phyloP scores from a whole-genome alignment of 2,888 invertebrate species.

The Melipona bicolor region DNA sequence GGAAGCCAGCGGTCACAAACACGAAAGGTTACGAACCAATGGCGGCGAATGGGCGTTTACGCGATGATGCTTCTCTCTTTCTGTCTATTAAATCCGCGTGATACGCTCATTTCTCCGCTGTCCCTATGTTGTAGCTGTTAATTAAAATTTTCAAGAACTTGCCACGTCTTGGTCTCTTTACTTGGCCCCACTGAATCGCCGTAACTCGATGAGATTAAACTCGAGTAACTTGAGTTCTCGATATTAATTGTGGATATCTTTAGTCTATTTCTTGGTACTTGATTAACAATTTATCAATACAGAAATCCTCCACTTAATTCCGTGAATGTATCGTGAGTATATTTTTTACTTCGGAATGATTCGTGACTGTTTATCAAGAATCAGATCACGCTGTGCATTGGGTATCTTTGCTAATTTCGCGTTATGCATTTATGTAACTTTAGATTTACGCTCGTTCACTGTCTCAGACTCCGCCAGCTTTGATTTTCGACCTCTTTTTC shows the following conservation, averaged over 20 bases:
- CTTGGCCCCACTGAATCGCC: no score
- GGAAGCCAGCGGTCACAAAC: slow-evolving; percentile 61
- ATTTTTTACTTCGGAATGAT: accelerated
- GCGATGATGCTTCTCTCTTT: slow-evolving; percentile 47
- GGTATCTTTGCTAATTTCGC: no score
- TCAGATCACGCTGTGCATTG: no score
- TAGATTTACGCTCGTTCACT: not conserved
- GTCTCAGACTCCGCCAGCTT: not conserved
- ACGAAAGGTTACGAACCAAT: slow-evolving; percentile 73
- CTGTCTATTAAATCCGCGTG: slow-evolving; percentile 27
- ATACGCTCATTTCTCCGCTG: slow-evolving; percentile 5
- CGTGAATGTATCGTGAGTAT: not conserved
- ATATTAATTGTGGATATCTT: not conserved
- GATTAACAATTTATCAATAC: not conserved
- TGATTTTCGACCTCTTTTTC: not conserved
- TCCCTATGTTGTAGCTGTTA: not conserved
- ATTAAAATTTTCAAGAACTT: not conserved
- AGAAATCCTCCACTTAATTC: not conserved
- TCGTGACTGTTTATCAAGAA: not conserved
- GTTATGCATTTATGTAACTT: not conserved
- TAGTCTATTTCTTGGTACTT: not conserved
- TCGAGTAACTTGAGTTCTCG: not conserved
- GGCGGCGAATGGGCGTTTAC: slow-evolving; percentile 71
- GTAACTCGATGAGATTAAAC: not conserved
- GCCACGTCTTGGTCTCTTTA: no score